Evolutionary conservation across 2,888 invertebrate genomes (phyloP).

Genomic region (Cataglyphis rosenhaueri): DNA sequence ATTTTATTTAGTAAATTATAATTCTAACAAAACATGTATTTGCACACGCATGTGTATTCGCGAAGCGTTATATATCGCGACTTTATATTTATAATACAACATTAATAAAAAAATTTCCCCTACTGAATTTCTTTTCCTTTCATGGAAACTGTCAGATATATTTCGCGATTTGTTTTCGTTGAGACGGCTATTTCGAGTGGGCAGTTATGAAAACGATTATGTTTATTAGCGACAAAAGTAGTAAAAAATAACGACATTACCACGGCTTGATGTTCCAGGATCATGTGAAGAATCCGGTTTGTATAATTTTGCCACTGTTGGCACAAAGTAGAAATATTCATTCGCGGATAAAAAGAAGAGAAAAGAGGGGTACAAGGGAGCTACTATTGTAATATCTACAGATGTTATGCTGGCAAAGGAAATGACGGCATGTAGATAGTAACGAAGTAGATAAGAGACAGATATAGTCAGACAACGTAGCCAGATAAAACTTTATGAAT

Average conservation of each 20-base stretch:
- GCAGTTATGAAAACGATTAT: constrained; percentile 75
- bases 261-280: constrained; percentile 59
- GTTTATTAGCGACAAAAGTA: constrained; percentile 70
- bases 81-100: background rate
- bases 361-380: constrained; percentile 10
- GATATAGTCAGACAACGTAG: background rate
- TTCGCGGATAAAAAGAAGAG: constrained; percentile 56
- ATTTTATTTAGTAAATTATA: constrained; percentile 13
- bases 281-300: constrained; percentile 48
- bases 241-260: constrained; percentile 75
- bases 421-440: constrained; percentile 24
- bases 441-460: constrained; percentile 22
- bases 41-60: background rate
- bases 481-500: background rate
- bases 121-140: constrained; percentile 14
- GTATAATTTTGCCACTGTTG: constrained; percentile 55
- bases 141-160: background rate
- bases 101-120: constrained; percentile 15
- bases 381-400: constrained; percentile 16
- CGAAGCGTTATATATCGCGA: background rate
- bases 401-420: constrained; percentile 19
- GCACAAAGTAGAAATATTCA: constrained; percentile 45
- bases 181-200: constrained; percentile 49
- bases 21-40: background rate
- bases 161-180: constrained; percentile 35